Percentiles rank a stretch among this genome's conserved stretches.
phyloP scores from a whole-genome alignment of 2,797 vertebrate genomes.

The Astyanax mexicanus region DNA sequence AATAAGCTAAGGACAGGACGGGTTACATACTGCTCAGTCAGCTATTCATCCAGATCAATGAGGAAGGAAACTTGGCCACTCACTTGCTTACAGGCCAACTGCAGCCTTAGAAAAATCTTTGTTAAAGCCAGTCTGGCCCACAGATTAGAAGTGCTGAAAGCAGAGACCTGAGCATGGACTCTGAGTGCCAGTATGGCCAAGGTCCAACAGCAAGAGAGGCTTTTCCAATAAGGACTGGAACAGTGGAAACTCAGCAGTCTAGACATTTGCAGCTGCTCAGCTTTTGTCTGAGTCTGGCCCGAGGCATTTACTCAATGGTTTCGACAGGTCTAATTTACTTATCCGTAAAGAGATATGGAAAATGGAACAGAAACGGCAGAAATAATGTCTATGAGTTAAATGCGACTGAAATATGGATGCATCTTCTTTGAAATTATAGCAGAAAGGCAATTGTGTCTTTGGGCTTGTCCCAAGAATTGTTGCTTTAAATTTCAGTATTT shows the following conservation, averaged over 20 bases:
- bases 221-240: constrained; percentile 19
- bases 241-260: constrained; percentile 20
- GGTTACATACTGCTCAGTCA: constrained; percentile 12
- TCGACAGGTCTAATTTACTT: constrained; percentile 11
- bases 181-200: constrained; percentile 15
- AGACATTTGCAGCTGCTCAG: constrained; percentile 30
- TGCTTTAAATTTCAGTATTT: constrained; percentile 32
- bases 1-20: constrained; percentile 1
- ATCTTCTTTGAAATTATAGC: not conserved
- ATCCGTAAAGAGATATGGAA: constrained; percentile 27
- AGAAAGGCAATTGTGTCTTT: constrained; percentile 4
- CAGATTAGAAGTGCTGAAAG: constrained; percentile 23
- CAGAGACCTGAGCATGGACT: not conserved
- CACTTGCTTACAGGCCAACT: constrained; percentile 2
- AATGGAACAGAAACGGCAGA: constrained; percentile 13
- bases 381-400: constrained; percentile 1
- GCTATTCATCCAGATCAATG: constrained; percentile 15
- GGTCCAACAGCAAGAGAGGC: not conserved
- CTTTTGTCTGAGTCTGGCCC: constrained; percentile 41
- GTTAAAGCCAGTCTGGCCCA: not conserved
- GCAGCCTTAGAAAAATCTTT: not conserved
- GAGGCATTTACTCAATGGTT: constrained; percentile 30
- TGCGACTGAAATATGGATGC: constrained; percentile 36
- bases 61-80: constrained; percentile 1
- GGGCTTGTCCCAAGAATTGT: constrained; percentile 13